Evolutionary conservation across 1,140 invertebrate species (phyloP).

Genomic region (Tetragnatha versicolor): DNA sequence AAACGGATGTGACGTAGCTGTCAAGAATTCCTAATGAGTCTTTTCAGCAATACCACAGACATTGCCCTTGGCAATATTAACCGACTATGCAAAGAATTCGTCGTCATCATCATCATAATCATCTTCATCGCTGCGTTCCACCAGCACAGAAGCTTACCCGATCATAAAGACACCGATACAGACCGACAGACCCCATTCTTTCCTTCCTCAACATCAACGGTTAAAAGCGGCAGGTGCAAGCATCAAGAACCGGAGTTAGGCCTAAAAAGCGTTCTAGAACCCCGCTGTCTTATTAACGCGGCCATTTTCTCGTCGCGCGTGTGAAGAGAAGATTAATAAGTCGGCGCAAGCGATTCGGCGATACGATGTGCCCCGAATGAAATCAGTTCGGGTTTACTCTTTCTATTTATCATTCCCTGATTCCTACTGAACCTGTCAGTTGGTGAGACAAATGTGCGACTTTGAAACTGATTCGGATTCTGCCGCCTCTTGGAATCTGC

Average conservation of each 20-base stretch:
- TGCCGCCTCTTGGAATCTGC: not conserved
- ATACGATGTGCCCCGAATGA: slow-evolving; percentile 18
- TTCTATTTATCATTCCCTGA: slow-evolving; percentile 3
- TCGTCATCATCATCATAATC: slow-evolving; percentile 1
- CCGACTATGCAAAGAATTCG: slow-evolving; percentile 23
- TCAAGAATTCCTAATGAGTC: slow-evolving; percentile 7
- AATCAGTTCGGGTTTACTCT: not conserved
- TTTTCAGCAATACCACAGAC: not conserved
- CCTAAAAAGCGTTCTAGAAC: not conserved
- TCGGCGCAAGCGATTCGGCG: not conserved
- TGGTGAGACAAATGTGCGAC: not conserved
- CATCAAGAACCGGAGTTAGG: not conserved
- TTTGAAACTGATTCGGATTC: not conserved
- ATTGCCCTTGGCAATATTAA: not conserved
- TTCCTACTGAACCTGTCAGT: not conserved
- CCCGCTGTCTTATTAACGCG: slow-evolving; percentile 1
- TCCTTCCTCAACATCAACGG: not conserved
- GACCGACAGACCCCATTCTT: not conserved
- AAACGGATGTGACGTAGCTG: not conserved
- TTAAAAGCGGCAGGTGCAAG: slow-evolving; percentile 32
- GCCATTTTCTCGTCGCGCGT: slow-evolving; percentile 1
- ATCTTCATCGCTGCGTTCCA: not conserved
- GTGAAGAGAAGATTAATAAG: slow-evolving; percentile 26
- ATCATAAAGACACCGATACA: not conserved
- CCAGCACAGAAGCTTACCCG: not conserved